phyloP scores from a whole-genome alignment of 2,797 vertebrate genomes.

The Sarcophilus harrisii region DNA sequence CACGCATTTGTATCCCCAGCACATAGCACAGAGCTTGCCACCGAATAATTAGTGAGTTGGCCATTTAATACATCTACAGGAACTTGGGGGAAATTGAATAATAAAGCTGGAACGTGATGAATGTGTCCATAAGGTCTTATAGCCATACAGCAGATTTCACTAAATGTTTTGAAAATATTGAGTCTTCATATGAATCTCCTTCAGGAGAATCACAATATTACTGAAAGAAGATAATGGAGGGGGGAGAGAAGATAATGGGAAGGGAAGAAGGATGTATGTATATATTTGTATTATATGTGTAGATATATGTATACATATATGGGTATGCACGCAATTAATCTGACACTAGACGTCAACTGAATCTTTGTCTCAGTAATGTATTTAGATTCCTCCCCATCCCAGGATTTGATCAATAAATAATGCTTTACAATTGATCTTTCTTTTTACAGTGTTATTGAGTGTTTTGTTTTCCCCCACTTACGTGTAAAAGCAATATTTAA shows the following conservation, averaged over 20 bases:
- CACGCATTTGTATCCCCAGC: not conserved
- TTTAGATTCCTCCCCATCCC: not conserved
- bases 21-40: not conserved
- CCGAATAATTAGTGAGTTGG: not conserved
- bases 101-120: constrained; percentile 10
- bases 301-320: too few species aligned
- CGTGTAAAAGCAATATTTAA: too few species aligned
- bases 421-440: not conserved
- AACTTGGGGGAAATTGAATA: constrained; percentile 7
- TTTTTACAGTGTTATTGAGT: too few species aligned
- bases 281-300: too few species aligned
- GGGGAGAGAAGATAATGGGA: too few species aligned
- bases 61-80: not conserved
- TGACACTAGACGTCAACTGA: not conserved
- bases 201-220: constrained; percentile 41
- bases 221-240: too few species aligned
- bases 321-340: not conserved
- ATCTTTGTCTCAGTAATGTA: not conserved
- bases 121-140: constrained; percentile 29
- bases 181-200: constrained; percentile 26
- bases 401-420: not conserved
- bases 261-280: not conserved
- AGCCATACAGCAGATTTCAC: not conserved
- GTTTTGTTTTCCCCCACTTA: too few species aligned
- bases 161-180: constrained; percentile 11